Conservation (phyloP, 1,140 invertebrate genomes). For the Diuraphis noxia region DNA sequence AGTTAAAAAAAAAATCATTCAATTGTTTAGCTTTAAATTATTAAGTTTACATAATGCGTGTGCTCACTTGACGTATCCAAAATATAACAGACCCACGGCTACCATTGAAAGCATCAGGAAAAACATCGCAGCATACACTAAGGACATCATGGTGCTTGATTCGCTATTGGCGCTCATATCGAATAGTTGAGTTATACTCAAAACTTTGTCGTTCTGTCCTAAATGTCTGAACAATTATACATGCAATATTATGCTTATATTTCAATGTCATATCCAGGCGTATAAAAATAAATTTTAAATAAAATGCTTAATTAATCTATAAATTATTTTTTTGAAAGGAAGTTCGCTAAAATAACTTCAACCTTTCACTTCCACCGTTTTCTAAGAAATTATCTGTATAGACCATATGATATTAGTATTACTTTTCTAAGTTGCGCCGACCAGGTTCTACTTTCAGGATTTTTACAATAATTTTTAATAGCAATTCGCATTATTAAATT, state of each 20-base stretch:
- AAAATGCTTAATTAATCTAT: not conserved
- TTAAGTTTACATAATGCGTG: not conserved
- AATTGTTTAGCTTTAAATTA: too few species aligned
- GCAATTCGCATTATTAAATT: too few species aligned
- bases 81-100: slow-evolving; percentile 17
- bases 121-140: not conserved
- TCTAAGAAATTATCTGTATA: not conserved
- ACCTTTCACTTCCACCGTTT: too few species aligned
- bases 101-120: not conserved
- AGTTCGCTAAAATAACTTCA: too few species aligned
- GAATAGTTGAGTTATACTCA: not conserved
- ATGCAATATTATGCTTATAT: not conserved
- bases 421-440: not conserved
- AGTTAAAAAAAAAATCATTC: too few species aligned
- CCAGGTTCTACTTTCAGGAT: not conserved
- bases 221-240: not conserved
- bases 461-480: too few species aligned
- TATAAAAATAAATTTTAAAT: not conserved
- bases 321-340: not conserved
- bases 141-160: not conserved
- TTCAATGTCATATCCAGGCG: not conserved
- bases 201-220: not conserved
- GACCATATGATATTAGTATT: too few species aligned
- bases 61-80: slow-evolving; percentile 28
- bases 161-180: not conserved